Conservation (phyloP, 2,888 invertebrate species). For the Sarcophaga subvicina region DNA sequence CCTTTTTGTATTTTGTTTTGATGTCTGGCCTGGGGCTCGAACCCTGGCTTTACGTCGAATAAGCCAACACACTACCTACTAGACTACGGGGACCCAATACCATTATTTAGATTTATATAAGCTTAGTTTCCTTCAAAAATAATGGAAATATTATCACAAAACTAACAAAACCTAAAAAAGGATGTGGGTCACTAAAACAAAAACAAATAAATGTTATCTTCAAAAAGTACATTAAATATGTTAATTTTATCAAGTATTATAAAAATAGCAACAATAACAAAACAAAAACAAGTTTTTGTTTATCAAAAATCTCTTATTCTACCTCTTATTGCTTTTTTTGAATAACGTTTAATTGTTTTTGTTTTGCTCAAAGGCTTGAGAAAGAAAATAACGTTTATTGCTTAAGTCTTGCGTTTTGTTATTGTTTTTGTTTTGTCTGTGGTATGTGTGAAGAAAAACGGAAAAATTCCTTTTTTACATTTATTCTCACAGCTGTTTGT, state of each 20-base stretch:
- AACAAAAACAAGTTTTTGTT: constrained; percentile 10
- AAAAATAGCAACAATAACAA: background rate
- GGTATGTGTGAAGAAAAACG: background rate
- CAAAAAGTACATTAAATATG: constrained; percentile 7
- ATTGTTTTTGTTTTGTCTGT: background rate
- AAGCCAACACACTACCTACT: too few species aligned
- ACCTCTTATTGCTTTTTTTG: background rate
- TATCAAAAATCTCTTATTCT: background rate
- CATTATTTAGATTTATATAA: too few species aligned
- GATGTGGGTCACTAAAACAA: constrained; percentile 30
- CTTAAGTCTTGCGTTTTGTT: constrained; percentile 36
- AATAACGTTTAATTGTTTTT: background rate
- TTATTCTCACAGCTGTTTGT: constrained; percentile 46
- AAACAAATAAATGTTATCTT: background rate
- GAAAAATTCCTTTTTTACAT: background rate
- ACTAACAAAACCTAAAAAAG: background rate
- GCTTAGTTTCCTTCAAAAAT: too few species aligned
- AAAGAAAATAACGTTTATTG: constrained; percentile 18
- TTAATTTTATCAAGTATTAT: constrained; percentile 14
- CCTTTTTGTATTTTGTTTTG: too few species aligned
- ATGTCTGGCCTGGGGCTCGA: too few species aligned
- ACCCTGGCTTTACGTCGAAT: too few species aligned
- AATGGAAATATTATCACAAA: too few species aligned
- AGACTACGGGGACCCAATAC: too few species aligned
- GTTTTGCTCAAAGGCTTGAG: background rate